A percentile compares a stretch with the other conserved stretches of the same genome.
Evolutionary conservation across 2,113 vertebrate genomes (phyloP).

Genomic region (Lonchura striata): DNA sequence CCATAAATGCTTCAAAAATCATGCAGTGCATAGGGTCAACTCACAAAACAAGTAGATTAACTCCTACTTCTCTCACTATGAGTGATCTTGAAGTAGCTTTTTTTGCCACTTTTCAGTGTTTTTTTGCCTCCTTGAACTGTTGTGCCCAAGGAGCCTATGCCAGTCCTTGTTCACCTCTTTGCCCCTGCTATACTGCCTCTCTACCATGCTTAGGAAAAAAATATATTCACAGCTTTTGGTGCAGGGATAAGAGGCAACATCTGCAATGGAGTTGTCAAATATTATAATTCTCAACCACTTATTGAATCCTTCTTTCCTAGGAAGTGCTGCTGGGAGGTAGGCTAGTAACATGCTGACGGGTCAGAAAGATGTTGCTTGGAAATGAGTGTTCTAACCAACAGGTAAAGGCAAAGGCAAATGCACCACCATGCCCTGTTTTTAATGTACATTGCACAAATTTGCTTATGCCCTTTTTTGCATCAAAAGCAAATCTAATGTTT

Average conservation of each 20-base stretch:
- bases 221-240: neutral
- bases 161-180: neutral
- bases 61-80: neutral
- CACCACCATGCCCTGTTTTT: neutral
- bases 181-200: neutral
- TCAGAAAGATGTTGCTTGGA: neutral
- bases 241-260: accelerated
- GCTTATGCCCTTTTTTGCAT: neutral
- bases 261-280: neutral
- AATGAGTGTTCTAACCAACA: neutral
- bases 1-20: neutral
- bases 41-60: neutral
- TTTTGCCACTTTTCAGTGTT: neutral
- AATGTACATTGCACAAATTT: accelerated
- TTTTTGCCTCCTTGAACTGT: neutral
- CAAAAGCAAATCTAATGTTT: neutral
- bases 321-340: neutral
- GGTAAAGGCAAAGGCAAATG: neutral
- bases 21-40: neutral
- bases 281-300: neutral
- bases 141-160: too few species aligned
- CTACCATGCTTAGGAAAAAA: neutral
- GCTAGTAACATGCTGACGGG: neutral
- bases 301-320: neutral
- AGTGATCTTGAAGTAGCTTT: neutral